Evolutionary conservation across 2,113 vertebrate species (phyloP).

Genomic region (Platichthys stellatus): DNA sequence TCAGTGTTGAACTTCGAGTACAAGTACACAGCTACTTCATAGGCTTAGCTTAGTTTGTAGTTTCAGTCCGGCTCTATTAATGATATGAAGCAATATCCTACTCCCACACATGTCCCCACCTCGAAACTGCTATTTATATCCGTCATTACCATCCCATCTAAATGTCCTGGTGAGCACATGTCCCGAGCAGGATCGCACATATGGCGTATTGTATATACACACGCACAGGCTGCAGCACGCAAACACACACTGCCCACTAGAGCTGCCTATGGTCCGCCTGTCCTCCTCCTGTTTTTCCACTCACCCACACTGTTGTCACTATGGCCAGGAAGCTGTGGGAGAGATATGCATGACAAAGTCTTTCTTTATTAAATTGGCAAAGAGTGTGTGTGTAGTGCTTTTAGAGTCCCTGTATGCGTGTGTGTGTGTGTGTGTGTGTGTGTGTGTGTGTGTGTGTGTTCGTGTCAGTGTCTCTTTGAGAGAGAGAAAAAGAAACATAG

Average conservation of each 20-base stretch:
- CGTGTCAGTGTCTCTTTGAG: constrained; percentile 33
- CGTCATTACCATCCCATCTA: constrained; percentile 6
- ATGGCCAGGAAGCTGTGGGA: constrained; percentile 82
- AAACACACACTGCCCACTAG: constrained; percentile 64
- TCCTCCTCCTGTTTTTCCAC: constrained; percentile 83
- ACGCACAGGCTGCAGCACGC: constrained; percentile 32
- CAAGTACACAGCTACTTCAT: not conserved
- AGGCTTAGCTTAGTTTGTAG: not conserved
- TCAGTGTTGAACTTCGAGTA: not conserved
- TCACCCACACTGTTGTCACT: constrained; percentile 82
- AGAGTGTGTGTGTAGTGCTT: constrained; percentile 66
- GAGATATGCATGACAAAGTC: constrained; percentile 80
- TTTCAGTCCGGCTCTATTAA: not conserved
- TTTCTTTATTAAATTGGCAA: constrained; percentile 83
- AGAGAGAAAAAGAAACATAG: constrained; percentile 14
- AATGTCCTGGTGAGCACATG: constrained; percentile 61
- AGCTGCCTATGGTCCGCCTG: constrained; percentile 64
- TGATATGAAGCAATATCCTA: constrained; percentile 40
- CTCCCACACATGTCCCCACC: constrained; percentile 46
- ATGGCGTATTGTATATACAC: constrained; percentile 37
- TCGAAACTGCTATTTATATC: constrained; percentile 52
- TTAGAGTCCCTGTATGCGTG: constrained; percentile 61
- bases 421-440: constrained; percentile 1
- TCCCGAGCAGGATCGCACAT: constrained; percentile 56
- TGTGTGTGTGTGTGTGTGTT: not conserved